Percentiles rank a stretch among this genome's conserved stretches.
These are phyloP conservation scores for Ormyrus nitidulus DNA, from an alignment of 2,888 invertebrate genomes.

Conservation along the genomic window DNA sequence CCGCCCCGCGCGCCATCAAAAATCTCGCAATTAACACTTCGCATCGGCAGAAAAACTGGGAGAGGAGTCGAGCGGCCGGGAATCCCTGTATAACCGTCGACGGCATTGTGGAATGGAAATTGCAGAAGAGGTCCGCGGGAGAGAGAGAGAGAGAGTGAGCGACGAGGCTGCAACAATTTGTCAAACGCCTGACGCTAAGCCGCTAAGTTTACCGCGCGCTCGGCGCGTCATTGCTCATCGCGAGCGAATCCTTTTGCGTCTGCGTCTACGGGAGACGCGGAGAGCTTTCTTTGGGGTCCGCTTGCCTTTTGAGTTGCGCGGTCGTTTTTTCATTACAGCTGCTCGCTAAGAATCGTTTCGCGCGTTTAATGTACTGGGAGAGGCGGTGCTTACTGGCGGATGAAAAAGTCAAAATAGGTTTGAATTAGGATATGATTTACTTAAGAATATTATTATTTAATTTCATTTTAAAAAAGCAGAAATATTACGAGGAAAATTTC, in stretches of 20 bases:
- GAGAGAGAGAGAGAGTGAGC: conserved; percentile 15
- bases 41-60: conserved; percentile 3
- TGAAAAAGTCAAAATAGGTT: too few relatives aligned
- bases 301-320: conserved; percentile 43
- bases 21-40: not conserved
- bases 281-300: not conserved
- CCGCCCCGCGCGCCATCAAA: not conserved
- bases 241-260: conserved; percentile 37
- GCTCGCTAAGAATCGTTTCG: not conserved
- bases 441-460: too few relatives aligned
- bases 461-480: too few relatives aligned
- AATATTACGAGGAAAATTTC: too few relatives aligned
- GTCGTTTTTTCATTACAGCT: conserved; percentile 45
- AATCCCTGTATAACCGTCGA: not conserved
- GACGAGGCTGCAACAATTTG: conserved; percentile 62
- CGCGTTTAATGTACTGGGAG: too few relatives aligned
- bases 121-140: conserved; percentile 17
- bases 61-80: not conserved
- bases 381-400: too few relatives aligned
- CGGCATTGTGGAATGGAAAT: conserved; percentile 30
- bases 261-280: not conserved
- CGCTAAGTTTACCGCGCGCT: conserved; percentile 62
- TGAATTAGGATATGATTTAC: too few relatives aligned
- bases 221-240: conserved; percentile 63
- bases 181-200: conserved; percentile 68